Evolutionary conservation across 2,888 invertebrate species (phyloP).

Genomic region (Ceriagrion tenellum): DNA sequence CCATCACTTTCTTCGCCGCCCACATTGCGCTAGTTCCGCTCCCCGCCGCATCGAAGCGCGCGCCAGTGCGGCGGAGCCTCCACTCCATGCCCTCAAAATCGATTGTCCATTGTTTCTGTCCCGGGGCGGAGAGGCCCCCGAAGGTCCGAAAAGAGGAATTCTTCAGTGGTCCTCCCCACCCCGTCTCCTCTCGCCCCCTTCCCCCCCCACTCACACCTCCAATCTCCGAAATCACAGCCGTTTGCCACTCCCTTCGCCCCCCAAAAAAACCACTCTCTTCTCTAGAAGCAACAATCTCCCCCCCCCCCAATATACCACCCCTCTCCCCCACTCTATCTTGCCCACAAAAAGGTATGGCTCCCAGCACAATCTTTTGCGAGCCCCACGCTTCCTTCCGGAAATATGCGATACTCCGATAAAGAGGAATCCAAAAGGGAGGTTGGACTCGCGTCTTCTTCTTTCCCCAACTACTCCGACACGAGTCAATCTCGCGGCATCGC

Average conservation of each 20-base stretch:
- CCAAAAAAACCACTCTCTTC: neutral
- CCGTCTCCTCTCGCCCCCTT: neutral
- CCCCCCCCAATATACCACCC: too few relatives aligned
- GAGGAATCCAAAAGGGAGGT: too few relatives aligned
- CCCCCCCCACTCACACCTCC: neutral
- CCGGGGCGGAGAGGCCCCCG: neutral
- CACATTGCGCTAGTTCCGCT: neutral
- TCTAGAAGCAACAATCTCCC: too few relatives aligned
- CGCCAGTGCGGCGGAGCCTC: conserved; percentile 4
- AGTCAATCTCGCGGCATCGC: too few relatives aligned
- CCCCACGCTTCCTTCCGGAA: too few relatives aligned
- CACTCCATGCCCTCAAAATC: conserved; percentile 1
- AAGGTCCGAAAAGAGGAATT: conserved; percentile 6
- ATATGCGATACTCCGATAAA: too few relatives aligned
- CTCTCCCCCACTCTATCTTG: too few relatives aligned
- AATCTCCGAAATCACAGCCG: neutral
- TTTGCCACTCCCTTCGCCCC: neutral
- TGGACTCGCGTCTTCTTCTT: too few relatives aligned
- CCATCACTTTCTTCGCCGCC: too few relatives aligned
- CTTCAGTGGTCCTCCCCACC: neutral
- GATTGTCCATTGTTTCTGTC: conserved; percentile 1
- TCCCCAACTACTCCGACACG: too few relatives aligned
- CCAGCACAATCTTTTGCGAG: too few relatives aligned
- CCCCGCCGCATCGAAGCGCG: conserved; percentile 6
- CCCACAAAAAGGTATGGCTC: too few relatives aligned